Evolutionary conservation across 2,888 invertebrate genomes (phyloP).

Genomic region (Yponomeuta sedellus): DNA sequence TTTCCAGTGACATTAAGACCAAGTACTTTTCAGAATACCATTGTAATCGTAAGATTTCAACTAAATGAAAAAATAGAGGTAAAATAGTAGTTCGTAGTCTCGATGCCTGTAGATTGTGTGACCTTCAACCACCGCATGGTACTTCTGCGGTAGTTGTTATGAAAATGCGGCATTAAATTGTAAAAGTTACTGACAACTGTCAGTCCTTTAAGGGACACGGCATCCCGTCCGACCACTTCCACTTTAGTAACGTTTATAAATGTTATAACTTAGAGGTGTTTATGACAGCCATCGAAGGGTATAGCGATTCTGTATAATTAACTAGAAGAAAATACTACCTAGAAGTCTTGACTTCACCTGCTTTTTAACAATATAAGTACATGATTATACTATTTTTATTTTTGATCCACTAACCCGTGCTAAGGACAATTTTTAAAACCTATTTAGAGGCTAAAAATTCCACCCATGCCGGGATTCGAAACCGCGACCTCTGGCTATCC

Average conservation of each 20-base stretch:
- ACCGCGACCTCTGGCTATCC: no score
- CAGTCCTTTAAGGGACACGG: constrained; percentile 12
- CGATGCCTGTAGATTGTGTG: background rate
- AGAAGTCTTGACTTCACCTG: background rate
- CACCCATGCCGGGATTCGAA: no score
- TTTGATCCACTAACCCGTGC: no score
- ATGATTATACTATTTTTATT: no score
- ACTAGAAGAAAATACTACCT: background rate
- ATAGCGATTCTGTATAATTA: constrained; percentile 10
- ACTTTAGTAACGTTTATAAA: constrained; percentile 6
- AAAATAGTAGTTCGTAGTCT: no score
- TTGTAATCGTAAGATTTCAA: no score
- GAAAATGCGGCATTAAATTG: constrained; percentile 7
- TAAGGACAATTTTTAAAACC: no score
- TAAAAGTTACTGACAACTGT: constrained; percentile 14
- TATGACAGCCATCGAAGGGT: constrained; percentile 9
- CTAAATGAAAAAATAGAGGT: no score
- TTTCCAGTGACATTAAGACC: no score
- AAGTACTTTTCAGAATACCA: no score
- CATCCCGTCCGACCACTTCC: constrained; percentile 12
- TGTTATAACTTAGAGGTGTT: constrained; percentile 11
- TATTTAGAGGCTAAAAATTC: no score
- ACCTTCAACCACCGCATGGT: background rate
- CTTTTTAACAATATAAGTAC: no score
- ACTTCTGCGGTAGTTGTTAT: background rate